Evolutionary conservation across 2,888 invertebrate genomes (phyloP).

Genomic region (Chirona hameri): DNA sequence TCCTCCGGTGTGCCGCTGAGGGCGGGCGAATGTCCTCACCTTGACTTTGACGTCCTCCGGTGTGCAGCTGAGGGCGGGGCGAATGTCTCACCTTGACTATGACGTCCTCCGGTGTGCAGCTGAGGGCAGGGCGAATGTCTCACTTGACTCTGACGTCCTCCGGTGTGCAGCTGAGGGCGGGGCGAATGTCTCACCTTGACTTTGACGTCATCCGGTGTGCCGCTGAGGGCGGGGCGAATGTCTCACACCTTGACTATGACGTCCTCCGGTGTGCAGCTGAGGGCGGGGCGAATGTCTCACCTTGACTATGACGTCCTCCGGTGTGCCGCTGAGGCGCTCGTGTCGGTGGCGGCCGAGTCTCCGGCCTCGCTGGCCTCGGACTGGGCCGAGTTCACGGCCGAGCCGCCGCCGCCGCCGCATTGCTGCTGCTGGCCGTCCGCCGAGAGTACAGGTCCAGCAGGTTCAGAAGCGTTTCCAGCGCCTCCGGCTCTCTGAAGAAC

Average conservation of each 20-base stretch:
- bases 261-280: no score
- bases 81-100: no score
- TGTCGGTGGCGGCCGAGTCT: neutral
- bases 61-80: slow-evolving; percentile 36
- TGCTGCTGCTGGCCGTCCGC: neutral
- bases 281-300: slow-evolving; percentile 46
- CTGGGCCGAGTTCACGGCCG: neutral
- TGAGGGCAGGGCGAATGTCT: slow-evolving; percentile 3
- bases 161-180: slow-evolving; percentile 36
- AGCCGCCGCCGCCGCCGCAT: neutral
- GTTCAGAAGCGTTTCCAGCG: slow-evolving; percentile 45
- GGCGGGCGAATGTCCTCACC: slow-evolving; percentile 47
- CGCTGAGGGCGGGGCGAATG: slow-evolving; percentile 31
- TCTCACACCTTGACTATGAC: slow-evolving; percentile 46
- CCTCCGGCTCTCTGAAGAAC: slow-evolving; percentile 53
- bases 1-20: no score
- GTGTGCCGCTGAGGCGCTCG: slow-evolving; percentile 35
- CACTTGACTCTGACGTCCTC: slow-evolving; percentile 66
- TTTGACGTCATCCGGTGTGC: slow-evolving; percentile 57
- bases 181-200: slow-evolving; percentile 55
- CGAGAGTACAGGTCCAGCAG: slow-evolving; percentile 48
- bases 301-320: slow-evolving; percentile 64
- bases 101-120: no score
- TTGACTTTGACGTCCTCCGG: slow-evolving; percentile 63
- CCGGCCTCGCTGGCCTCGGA: neutral